Percentiles rank a stretch among this genome's conserved stretches.
These are phyloP conservation scores for Mimachlamys varia DNA, from an alignment of 2,888 invertebrate genomes.

Conservation along the genomic window DNA sequence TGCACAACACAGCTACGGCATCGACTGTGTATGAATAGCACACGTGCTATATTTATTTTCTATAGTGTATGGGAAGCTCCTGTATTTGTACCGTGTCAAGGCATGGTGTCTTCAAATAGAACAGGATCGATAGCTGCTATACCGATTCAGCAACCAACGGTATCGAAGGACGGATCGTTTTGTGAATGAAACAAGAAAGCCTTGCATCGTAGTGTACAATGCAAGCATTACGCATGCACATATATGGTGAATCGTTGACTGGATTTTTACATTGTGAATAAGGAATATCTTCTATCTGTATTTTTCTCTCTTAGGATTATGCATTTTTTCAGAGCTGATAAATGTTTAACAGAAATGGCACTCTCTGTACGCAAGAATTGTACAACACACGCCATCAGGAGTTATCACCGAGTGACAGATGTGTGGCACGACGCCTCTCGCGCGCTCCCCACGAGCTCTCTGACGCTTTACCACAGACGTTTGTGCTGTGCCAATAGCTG, in stretches of 20 bases:
- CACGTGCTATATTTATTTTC: slow-evolving; percentile 11
- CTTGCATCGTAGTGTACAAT: background rate
- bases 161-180: slow-evolving; percentile 1
- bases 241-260: background rate
- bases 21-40: background rate
- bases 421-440: background rate
- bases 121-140: background rate
- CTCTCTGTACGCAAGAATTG: background rate
- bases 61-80: background rate
- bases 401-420: background rate
- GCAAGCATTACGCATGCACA: background rate
- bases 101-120: slow-evolving; percentile 17
- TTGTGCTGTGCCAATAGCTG: slow-evolving; percentile 34
- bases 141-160: background rate
- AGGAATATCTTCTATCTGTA: background rate
- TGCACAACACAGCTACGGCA: background rate
- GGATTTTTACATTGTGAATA: background rate
- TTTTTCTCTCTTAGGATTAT: background rate
- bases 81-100: slow-evolving; percentile 19
- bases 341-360: background rate
- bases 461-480: slow-evolving; percentile 34
- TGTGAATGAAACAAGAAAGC: slow-evolving; percentile 31
- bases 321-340: background rate
- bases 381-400: background rate
- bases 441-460: slow-evolving; percentile 15